Base-by-base conservation (phyloP, 2,888 invertebrate species). In the Cheilosia vulpina region DNA sequence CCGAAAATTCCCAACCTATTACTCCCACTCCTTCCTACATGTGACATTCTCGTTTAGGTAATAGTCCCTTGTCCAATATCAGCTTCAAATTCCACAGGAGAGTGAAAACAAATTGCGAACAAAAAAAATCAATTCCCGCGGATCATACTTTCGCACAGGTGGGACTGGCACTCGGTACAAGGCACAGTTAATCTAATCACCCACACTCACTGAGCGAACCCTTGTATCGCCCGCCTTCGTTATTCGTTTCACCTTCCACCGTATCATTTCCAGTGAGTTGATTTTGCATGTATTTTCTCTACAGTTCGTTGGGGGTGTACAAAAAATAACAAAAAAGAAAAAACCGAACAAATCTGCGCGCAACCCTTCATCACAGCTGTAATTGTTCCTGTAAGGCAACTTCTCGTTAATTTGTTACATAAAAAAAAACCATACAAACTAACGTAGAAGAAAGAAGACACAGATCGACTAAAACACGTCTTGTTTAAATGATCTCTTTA, bases 111-210 rank as follows among this genome's bases (percentile, higher is more conserved):
- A 82, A 77, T 65, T 65, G 57, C 43, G 41, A 13, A 50, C 27
- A 72, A 82, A 77, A 53, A 77, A 82, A 77, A 72, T 66, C 77
- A 71, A 83, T 78, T 72, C 60, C 63, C 47, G n/a, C 66, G 65
- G 38, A 65, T 65, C 65, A 24, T 27, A 41, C 60, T 50, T 52
- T 21, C 7, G 38, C 55, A 71, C 69, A 82, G 27, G 81, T 76
- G 68, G 43, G 19, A 66, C 50, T 50, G 21, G 31, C 41, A 58
- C 27, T 27, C 27, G 1, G 27, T 27, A 27, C 50, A 47, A 31
- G 63, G 58, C 57, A 72, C 31, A 82, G 77, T 71, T 77, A 82
- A 82, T 77, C 82, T 82, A 72, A 82, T 82, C 58, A 60, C 55
- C 71, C 60, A 53, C 52, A 53, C 38, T 63, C 21, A 43, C 58